Percentiles rank a stretch among this genome's conserved stretches.
Conservation (phyloP, 1,140 invertebrate genomes). For the Apocrypta bakeri region DNA sequence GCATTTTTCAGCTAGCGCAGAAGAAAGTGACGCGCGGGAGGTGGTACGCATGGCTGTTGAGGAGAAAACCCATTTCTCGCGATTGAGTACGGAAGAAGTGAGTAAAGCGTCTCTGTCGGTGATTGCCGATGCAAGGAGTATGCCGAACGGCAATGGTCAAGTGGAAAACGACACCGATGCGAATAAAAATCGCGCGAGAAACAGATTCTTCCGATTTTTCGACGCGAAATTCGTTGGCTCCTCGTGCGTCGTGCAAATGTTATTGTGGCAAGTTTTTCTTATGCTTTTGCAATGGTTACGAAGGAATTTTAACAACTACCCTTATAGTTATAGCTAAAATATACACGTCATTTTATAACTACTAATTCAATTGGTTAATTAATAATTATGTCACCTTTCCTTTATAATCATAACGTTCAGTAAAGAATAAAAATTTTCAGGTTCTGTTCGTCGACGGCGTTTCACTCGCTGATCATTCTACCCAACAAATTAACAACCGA, state of each 20-base stretch:
- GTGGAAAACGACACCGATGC: background rate
- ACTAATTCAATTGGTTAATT: too few relatives aligned
- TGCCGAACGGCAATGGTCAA: background rate
- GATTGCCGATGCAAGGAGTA: background rate
- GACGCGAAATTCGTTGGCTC: constrained; percentile 23
- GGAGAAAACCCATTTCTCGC: background rate
- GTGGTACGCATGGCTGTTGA: background rate
- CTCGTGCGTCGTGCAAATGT: background rate
- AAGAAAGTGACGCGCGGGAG: background rate
- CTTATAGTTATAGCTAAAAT: too few relatives aligned
- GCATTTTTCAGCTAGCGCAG: constrained; percentile 6
- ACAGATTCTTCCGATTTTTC: background rate
- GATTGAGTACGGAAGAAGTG: constrained; percentile 21
- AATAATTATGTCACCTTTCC: too few relatives aligned
- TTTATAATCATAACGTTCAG: too few relatives aligned
- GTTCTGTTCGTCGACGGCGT: constrained; percentile 64
- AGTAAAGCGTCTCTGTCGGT: background rate
- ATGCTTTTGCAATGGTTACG: too few relatives aligned
- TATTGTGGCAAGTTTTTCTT: constrained; percentile 29
- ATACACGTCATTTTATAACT: too few relatives aligned
- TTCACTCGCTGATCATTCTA: constrained; percentile 58
- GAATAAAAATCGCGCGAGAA: background rate
- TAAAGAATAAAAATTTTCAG: constrained; percentile 57
- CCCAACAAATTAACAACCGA: constrained; percentile 62
- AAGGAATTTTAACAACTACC: too few relatives aligned